Base-by-base conservation (phyloP, 1,140 invertebrate genomes). In the Ditylenchus dipsaci region DNA sequence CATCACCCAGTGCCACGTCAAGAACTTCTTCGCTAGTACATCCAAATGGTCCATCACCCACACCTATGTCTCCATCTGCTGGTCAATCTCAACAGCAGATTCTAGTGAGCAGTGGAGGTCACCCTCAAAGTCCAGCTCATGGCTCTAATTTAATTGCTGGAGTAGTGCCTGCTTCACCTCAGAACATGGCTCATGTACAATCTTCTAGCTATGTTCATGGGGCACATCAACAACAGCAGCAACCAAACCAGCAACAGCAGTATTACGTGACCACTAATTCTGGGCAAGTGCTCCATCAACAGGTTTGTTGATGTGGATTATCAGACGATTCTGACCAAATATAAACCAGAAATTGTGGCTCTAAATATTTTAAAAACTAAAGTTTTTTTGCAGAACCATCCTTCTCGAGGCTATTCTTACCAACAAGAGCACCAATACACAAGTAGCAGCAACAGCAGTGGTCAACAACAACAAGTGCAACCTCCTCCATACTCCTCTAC, bases 221-320 rank as follows among this genome's bases (percentile, higher is more conserved):
- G 9, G 21, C 9, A 23, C 59, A 61, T 5, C 5, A 61, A 8
- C 59, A 61, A 33, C 5, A 61, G n/a, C 59, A 61, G n/a, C 59
- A 61, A 61, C 5, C 27, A 30, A 61, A 30, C 38, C 59, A 61
- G 38, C 19, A 30, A 61, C 19, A 21, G 26, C 59, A 61, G 26
- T 61, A 61, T 43, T 61, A 61, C 26, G 38, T 61, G 59, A 43
- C 59, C 19, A n/a, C 53, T 23, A 56, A 29, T 13, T 3, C 53
- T 9, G 53, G 21, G 13, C 53, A 56, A 23, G 53, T 29, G 13
- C 53, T 23, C 21, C 21, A 23, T 56, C 53, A 56, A 56, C 53
- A 56, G 53, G 33, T 38, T 38, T 38, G 33, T 11, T 5, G 3
- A 38, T 38, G 3, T 38, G 11, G 3, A 38, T 38, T 38, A 38